Percentiles rank a stretch among this genome's conserved stretches.
Evolutionary conservation across 2,797 vertebrate genomes (phyloP).

Genomic region (Molossus molossus): DNA sequence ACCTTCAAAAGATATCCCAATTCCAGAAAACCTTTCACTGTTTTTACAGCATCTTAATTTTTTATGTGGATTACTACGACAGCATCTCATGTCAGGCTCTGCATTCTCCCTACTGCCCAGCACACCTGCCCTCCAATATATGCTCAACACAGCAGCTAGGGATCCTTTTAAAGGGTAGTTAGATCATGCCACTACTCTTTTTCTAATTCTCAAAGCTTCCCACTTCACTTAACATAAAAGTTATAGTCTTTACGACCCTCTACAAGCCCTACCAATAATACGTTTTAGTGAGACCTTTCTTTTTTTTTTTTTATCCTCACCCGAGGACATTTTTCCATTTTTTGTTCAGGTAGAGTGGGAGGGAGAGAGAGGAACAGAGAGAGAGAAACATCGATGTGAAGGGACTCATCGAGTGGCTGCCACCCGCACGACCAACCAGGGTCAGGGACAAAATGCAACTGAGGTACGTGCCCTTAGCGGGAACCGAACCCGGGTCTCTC

Average conservation of each 20-base stretch:
- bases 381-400: too few species aligned
- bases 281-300: not conserved
- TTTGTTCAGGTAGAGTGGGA: too few species aligned
- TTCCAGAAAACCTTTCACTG: not conserved
- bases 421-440: too few species aligned
- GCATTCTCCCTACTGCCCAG: not conserved
- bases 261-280: not conserved
- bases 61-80: not conserved
- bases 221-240: not conserved
- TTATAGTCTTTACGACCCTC: not conserved
- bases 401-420: too few species aligned
- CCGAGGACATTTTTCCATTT: too few species aligned
- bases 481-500: too few species aligned
- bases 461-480: too few species aligned
- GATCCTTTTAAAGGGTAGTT: not conserved
- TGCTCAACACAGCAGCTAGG: not conserved
- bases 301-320: not conserved
- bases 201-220: not conserved
- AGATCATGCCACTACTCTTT: not conserved
- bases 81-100: not conserved
- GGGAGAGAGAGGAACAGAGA: too few species aligned
- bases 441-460: too few species aligned
- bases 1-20: conserved; percentile 23
- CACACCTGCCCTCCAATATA: not conserved
- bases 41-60: conserved; percentile 19